phyloP scores from a whole-genome alignment of 2,888 invertebrate species.

The Drosophila neutralis region DNA sequence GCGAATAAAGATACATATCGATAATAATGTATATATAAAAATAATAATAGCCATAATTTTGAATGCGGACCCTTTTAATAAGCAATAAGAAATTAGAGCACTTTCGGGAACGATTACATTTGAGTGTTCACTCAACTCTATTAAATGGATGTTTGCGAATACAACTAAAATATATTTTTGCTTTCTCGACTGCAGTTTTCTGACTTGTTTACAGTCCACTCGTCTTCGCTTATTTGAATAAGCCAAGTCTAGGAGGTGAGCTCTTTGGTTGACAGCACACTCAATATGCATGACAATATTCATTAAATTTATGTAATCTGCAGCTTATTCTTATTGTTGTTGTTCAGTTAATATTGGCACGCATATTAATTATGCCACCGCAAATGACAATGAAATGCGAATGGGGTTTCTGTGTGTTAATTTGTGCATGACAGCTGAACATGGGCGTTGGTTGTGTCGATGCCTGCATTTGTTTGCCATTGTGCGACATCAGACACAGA shows the following conservation, averaged over 20 bases:
- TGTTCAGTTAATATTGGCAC: slow-evolving; percentile 33
- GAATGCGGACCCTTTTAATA: too few relatives aligned
- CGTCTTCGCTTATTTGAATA: neutral
- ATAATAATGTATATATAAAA: neutral
- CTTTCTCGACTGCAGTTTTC: neutral
- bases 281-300: neutral
- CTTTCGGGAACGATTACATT: neutral
- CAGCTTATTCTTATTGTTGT: neutral
- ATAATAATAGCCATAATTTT: too few relatives aligned
- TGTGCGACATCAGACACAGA: slow-evolving; percentile 25
- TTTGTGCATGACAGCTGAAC: slow-evolving; percentile 18
- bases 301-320: neutral
- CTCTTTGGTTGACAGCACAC: too few relatives aligned
- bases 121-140: neutral
- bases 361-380: slow-evolving; percentile 50
- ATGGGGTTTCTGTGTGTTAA: slow-evolving; percentile 1
- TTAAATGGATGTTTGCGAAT: neutral
- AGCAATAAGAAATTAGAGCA: too few relatives aligned
- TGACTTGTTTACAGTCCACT: neutral
- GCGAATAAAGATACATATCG: neutral
- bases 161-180: neutral
- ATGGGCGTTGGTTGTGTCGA: slow-evolving; percentile 19
- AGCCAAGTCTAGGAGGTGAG: neutral
- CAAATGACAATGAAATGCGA: slow-evolving; percentile 64
- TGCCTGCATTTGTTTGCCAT: slow-evolving; percentile 40